Evolutionary conservation across 2,113 vertebrate genomes (phyloP).

Genomic region (Cygnus atratus): DNA sequence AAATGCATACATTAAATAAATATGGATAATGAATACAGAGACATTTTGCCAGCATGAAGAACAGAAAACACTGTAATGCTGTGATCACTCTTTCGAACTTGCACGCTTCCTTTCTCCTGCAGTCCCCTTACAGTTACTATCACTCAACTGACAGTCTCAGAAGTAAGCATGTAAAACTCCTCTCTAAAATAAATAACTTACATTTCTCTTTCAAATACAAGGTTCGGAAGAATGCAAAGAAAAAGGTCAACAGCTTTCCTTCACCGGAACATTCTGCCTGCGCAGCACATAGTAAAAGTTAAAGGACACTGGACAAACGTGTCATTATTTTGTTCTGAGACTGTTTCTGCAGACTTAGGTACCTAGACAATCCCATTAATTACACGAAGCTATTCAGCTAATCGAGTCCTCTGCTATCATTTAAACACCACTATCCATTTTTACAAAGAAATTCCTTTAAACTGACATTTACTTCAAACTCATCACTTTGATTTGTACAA

Average conservation of each 20-base stretch:
- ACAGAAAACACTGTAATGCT: background rate
- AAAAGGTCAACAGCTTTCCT: background rate
- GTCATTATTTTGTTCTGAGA: background rate
- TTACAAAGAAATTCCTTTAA: background rate
- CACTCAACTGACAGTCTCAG: background rate
- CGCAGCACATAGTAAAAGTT: background rate
- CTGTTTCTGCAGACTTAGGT: background rate
- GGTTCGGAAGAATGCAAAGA: background rate
- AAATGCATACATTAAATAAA: constrained; percentile 18
- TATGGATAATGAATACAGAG: background rate
- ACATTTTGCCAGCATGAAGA: background rate
- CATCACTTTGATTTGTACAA: background rate
- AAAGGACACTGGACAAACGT: background rate
- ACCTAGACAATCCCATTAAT: background rate
- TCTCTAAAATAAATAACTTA: background rate
- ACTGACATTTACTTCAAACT: background rate
- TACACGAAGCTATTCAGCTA: background rate
- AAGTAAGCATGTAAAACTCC: background rate
- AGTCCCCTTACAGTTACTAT: background rate
- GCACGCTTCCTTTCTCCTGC: background rate
- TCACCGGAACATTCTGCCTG: background rate
- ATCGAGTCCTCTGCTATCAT: background rate
- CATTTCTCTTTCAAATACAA: background rate
- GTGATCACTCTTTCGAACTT: background rate
- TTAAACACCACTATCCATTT: background rate